phyloP scores from a whole-genome alignment of 2,113 vertebrate genomes.

The Callospermophilus lateralis region DNA sequence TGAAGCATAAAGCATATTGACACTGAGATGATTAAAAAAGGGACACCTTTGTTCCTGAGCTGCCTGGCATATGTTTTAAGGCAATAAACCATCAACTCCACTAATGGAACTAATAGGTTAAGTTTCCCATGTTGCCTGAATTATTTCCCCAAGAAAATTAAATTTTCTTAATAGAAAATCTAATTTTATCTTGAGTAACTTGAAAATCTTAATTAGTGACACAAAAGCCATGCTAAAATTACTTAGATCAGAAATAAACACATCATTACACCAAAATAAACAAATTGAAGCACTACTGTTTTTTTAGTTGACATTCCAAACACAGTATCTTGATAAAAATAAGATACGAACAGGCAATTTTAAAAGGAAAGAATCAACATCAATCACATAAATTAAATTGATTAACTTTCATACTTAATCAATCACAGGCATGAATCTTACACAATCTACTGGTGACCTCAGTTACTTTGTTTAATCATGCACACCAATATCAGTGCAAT shows the following conservation, averaged over 20 bases:
- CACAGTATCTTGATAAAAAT: slow-evolving; percentile 77
- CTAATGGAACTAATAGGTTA: slow-evolving; percentile 79
- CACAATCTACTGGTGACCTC: slow-evolving; percentile 81
- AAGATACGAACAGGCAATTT: slow-evolving; percentile 78
- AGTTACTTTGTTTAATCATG: slow-evolving; percentile 79
- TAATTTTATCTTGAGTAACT: slow-evolving; percentile 79
- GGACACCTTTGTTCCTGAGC: slow-evolving; percentile 62
- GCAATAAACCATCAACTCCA: slow-evolving; percentile 61
- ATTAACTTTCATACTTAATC: slow-evolving; percentile 85
- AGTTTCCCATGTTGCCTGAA: slow-evolving; percentile 70
- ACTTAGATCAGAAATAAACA: slow-evolving; percentile 78
- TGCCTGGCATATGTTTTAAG: slow-evolving; percentile 67
- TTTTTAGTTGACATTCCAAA: slow-evolving; percentile 74
- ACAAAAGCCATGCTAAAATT: slow-evolving; percentile 79
- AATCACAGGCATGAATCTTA: slow-evolving; percentile 79
- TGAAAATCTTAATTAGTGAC: slow-evolving; percentile 85
- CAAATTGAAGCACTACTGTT: slow-evolving; percentile 79
- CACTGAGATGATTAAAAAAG: slow-evolving; percentile 66
- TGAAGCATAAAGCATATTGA: slow-evolving; percentile 47
- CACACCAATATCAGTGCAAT: slow-evolving; percentile 66
- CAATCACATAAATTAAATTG: slow-evolving; percentile 83
- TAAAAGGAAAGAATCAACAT: slow-evolving; percentile 82
- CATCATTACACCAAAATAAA: slow-evolving; percentile 83
- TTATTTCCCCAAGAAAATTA: slow-evolving; percentile 79
- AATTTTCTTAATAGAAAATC: slow-evolving; percentile 80